Evolutionary conservation across 1,140 invertebrate species (phyloP).

Genomic region (Cydia amplana): DNA sequence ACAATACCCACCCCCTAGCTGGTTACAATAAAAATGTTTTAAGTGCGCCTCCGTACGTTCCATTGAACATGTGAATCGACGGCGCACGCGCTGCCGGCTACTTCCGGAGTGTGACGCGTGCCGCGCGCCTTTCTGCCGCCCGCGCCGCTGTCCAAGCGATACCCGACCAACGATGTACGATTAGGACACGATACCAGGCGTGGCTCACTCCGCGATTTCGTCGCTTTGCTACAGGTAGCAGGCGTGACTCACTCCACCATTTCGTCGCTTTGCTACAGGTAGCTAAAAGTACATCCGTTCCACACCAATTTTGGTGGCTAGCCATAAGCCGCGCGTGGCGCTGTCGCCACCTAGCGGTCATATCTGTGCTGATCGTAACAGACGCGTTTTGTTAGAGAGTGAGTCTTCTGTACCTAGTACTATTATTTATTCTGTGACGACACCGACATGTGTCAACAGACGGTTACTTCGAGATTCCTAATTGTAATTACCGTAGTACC

Average conservation of each 20-base stretch:
- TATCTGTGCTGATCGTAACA: too few species aligned
- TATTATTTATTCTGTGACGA: too few species aligned
- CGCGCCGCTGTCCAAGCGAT: conserved; percentile 9
- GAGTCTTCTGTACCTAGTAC: too few species aligned
- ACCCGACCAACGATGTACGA: background rate
- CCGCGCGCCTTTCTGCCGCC: conserved; percentile 57
- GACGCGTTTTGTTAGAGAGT: too few species aligned
- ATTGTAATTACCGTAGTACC: background rate
- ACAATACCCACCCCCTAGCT: conserved; percentile 56
- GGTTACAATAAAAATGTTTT: conserved; percentile 76
- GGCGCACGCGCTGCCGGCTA: conserved; percentile 56
- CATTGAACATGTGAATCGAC: conserved; percentile 66
- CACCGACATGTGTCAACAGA: background rate
- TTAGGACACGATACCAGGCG: background rate
- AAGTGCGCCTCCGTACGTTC: conserved; percentile 77
- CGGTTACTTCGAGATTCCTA: background rate
- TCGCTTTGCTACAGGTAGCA: too few species aligned
- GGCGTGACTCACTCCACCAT: too few species aligned
- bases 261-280: too few species aligned
- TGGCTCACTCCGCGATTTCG: too few species aligned
- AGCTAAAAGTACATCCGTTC: too few species aligned
- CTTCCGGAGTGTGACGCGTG: conserved; percentile 55
- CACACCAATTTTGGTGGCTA: too few species aligned
- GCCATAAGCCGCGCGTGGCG: too few species aligned
- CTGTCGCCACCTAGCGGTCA: too few species aligned